Evolutionary conservation across 2,113 vertebrate species (phyloP), one percentile per base, ranked within the genome.

Genomic region (Dromiciops gliroides): DNA sequence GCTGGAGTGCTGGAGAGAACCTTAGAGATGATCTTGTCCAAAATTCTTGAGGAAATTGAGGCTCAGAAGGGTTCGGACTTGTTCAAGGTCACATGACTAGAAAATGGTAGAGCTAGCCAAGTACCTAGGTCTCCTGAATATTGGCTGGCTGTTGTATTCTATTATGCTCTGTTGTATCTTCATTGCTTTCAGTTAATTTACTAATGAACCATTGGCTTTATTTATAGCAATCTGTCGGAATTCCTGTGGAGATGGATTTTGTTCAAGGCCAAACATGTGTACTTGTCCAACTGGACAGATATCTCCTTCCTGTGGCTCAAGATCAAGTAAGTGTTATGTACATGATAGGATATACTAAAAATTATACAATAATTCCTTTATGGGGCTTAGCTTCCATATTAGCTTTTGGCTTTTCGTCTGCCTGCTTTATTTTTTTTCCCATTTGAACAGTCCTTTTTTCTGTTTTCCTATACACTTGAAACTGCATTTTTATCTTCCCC

Each of bases 261-360:
- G 99, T 98, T 99, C 99, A 97, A 99, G 99, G 98, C 99, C 99
- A 98, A 99, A 99, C 98, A 99, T 99, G 99, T 99, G 99, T 98
- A 99, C 99, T 93, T 99, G 99, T 97, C 99, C 99, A 90, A 99
- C 97, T 92, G 99, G 99, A 98, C 99, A 99, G 98, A 99, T 99
- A 96, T 97, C 99, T 95, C 98, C 99, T 94, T 99, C 99, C 98
- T 99, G 99, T 98, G 99, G 99, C 97, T 99, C 99, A 97, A 99
- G 99, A 98, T 99, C 99, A 99, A 99, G 99, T 99, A 97, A 98
- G 99, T 98, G 95, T 97, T 97, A 96, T 90, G 24, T 95, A 92
- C 97, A 92, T 97, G n/a, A 44, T 44, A 83, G 67, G 19, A 83
- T 44, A 83, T 22, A n/a, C 22, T 83, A 83, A 44, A 83, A 83